phyloP scores from a whole-genome alignment of 2,888 invertebrate genomes.

The Drosophila antonietae region DNA sequence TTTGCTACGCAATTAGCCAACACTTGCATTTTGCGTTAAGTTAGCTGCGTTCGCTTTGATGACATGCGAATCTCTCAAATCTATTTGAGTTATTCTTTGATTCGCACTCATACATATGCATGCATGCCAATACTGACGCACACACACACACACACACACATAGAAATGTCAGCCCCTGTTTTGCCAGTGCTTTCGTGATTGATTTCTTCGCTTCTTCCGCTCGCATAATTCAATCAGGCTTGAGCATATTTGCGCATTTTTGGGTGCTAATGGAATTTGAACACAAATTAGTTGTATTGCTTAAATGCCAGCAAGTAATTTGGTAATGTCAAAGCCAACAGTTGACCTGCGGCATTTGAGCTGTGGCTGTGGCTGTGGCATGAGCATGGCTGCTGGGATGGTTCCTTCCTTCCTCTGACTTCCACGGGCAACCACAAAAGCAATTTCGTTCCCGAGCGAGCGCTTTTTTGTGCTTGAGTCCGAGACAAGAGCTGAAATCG shows the following conservation, averaged over 20 bases:
- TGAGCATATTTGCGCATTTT: slow-evolving; percentile 30
- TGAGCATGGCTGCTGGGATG: not conserved
- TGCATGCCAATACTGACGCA: not conserved
- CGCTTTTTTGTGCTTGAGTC: slow-evolving; percentile 24
- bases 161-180: not conserved
- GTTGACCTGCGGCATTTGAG: slow-evolving; percentile 55
- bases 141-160: not conserved
- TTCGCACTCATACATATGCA: not conserved
- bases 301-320: slow-evolving; percentile 57
- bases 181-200: slow-evolving; percentile 41
- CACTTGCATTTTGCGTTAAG: not conserved
- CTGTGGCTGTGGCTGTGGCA: not conserved
- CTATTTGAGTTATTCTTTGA: not conserved
- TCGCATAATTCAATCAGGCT: slow-evolving; percentile 26
- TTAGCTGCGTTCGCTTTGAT: not conserved
- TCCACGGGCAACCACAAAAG: slow-evolving; percentile 45
- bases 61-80: not conserved
- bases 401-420: not conserved
- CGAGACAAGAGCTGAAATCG: slow-evolving; percentile 3
- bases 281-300: slow-evolving; percentile 71
- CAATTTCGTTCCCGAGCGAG: too few species aligned
- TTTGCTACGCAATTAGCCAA: not conserved
- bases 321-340: slow-evolving; percentile 47
- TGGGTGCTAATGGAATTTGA: slow-evolving; percentile 63
- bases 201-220: slow-evolving; percentile 37